phyloP scores from a whole-genome alignment of 2,113 vertebrate genomes.

The Aldabrachelys gigantea region DNA sequence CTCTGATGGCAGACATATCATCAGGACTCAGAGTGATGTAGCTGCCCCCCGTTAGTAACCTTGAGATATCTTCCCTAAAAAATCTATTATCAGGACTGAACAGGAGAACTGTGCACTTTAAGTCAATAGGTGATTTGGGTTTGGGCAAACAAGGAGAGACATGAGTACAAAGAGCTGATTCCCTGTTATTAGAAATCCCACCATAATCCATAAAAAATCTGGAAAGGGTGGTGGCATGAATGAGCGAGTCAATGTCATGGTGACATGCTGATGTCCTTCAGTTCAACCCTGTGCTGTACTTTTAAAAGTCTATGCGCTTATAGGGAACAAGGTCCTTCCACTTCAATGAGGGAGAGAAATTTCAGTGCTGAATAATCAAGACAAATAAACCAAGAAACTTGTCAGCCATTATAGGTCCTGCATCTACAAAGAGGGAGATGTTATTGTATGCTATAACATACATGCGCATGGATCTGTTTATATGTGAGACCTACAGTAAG shows the following conservation, averaged over 20 bases:
- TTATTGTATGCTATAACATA: not conserved
- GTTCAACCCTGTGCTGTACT: not conserved
- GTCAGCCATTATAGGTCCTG: not conserved
- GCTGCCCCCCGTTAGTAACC: rapidly evolving
- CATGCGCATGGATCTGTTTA: not conserved
- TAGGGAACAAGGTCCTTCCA: not conserved
- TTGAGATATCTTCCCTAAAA: not conserved
- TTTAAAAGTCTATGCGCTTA: not conserved
- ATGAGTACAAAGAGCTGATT: rapidly evolving
- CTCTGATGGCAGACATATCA: not conserved
- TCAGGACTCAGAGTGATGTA: not conserved
- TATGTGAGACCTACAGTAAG: not conserved
- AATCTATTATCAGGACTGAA: rapidly evolving
- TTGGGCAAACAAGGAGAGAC: not conserved
- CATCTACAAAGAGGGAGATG: rapidly evolving
- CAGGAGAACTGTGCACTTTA: not conserved
- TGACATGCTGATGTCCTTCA: not conserved
- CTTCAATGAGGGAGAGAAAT: not conserved
- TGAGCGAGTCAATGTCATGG: not conserved
- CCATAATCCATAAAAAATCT: not conserved
- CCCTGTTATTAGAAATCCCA: rapidly evolving
- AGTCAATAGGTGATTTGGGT: not conserved
- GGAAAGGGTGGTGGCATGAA: not conserved
- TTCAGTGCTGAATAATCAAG: not conserved
- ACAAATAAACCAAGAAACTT: not conserved